A percentile compares a stretch with the other conserved stretches of the same genome.
Evolutionary conservation across 2,888 invertebrate genomes (phyloP).

Genomic region (Erebia ligea): DNA sequence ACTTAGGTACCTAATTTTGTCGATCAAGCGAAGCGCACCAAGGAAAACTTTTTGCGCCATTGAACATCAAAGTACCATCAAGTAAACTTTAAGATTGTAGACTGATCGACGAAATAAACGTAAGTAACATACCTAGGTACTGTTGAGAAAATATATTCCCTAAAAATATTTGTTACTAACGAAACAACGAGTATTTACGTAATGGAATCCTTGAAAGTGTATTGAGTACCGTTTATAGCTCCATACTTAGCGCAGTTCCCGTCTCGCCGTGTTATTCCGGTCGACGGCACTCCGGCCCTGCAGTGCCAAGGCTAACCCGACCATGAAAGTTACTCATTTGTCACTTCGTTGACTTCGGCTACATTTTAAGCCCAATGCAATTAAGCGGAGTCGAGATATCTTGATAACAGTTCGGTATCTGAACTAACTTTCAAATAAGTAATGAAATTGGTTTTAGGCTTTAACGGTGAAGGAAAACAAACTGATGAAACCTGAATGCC

Average conservation of each 20-base stretch:
- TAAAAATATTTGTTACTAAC: neutral
- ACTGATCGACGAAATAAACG: too few species aligned
- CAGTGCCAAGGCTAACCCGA: slow-evolving; percentile 47
- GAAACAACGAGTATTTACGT: neutral
- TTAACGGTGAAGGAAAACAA: too few species aligned
- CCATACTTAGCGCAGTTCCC: slow-evolving; percentile 28
- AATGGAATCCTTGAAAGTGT: slow-evolving; percentile 8
- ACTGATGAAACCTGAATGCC: too few species aligned
- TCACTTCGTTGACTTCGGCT: slow-evolving; percentile 47
- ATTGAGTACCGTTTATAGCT: slow-evolving; percentile 21
- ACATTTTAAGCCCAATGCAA: neutral
- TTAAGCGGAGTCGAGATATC: too few species aligned
- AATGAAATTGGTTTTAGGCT: too few species aligned
- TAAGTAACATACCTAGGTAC: too few species aligned
- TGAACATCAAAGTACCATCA: too few species aligned
- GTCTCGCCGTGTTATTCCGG: slow-evolving; percentile 54
- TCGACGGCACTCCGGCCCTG: slow-evolving; percentile 49
- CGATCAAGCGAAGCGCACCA: neutral
- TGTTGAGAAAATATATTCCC: too few species aligned
- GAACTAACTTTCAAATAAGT: too few species aligned
- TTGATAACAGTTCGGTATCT: too few species aligned
- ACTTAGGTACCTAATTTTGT: neutral
- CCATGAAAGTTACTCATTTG: slow-evolving; percentile 56
- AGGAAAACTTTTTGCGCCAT: too few species aligned
- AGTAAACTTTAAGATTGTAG: too few species aligned